Conservation (phyloP, 2,797 vertebrate genomes). For the Macrochelys suwanniensis region DNA sequence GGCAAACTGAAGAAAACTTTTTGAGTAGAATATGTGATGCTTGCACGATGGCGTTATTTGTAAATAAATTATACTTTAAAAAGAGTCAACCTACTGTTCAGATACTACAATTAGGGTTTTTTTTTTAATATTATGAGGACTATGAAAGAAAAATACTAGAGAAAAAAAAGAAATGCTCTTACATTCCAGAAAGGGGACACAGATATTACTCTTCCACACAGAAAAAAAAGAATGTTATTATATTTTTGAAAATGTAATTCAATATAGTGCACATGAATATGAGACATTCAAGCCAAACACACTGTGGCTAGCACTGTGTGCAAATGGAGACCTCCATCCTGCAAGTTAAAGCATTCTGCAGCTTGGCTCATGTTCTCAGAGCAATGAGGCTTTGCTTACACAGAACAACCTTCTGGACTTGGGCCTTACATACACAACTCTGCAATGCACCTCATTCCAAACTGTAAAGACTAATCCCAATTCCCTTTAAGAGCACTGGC, state of each 20-base stretch:
- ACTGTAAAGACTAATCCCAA: background rate
- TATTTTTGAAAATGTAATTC: background rate
- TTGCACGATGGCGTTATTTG: background rate
- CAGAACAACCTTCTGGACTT: background rate
- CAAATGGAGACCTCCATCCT: background rate
- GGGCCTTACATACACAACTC: background rate
- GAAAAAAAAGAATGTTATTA: background rate
- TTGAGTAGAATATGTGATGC: background rate
- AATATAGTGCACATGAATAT: background rate
- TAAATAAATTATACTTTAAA: background rate
- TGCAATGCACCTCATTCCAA: rapidly evolving
- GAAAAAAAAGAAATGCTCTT: background rate
- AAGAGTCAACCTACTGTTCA: background rate
- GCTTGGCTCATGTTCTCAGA: background rate
- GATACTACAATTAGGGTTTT: background rate
- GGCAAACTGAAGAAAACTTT: background rate
- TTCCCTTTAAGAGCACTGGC: background rate
- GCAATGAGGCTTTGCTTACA: background rate
- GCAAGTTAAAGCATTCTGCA: background rate
- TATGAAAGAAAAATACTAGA: background rate
- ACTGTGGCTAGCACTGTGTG: background rate
- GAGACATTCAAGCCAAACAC: background rate
- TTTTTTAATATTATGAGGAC: rapidly evolving
- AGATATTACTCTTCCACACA: background rate
- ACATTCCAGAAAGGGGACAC: background rate